A percentile compares a stretch with the other conserved stretches of the same genome.
phyloP scores from a whole-genome alignment of 2,113 vertebrate genomes.

The Leptobrachium leishanense region DNA sequence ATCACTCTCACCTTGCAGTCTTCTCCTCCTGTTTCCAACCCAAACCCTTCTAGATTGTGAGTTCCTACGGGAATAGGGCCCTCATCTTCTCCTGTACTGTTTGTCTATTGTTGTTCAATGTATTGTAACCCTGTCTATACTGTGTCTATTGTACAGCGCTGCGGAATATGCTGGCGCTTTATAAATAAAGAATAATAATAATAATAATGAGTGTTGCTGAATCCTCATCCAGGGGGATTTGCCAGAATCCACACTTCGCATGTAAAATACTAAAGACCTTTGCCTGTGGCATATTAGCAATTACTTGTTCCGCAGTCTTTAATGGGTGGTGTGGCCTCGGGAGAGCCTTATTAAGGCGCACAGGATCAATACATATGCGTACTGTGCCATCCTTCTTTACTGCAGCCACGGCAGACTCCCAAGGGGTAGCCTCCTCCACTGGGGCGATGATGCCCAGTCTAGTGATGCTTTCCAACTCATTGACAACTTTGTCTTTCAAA shows the following conservation, averaged over 20 bases:
- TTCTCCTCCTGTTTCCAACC: no score
- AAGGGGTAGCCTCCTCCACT: conserved; percentile 21
- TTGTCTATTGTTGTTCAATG: no score
- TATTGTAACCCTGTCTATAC: no score
- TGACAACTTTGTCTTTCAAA: conserved; percentile 31
- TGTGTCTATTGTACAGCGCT: no score
- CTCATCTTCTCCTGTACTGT: no score
- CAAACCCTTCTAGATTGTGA: no score
- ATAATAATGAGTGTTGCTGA: not conserved
- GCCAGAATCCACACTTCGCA: conserved; percentile 1
- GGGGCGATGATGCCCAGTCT: not conserved
- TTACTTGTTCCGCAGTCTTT: conserved; percentile 34
- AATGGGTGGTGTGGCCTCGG: conserved; percentile 31
- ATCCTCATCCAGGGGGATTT: not conserved
- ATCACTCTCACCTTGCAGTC: no score
- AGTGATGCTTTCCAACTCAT: conserved; percentile 25
- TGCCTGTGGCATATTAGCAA: not conserved
- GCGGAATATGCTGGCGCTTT: no score
- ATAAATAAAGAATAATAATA: no score
- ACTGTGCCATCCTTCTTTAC: conserved; percentile 27
- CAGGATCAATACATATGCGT: conserved; percentile 25
- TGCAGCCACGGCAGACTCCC: conserved; percentile 35
- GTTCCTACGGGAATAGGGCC: no score
- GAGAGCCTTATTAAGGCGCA: conserved; percentile 35
- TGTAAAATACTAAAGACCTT: not conserved